Conservation (phyloP, 2,888 invertebrate species). For the Pachydiplax longipennis region DNA sequence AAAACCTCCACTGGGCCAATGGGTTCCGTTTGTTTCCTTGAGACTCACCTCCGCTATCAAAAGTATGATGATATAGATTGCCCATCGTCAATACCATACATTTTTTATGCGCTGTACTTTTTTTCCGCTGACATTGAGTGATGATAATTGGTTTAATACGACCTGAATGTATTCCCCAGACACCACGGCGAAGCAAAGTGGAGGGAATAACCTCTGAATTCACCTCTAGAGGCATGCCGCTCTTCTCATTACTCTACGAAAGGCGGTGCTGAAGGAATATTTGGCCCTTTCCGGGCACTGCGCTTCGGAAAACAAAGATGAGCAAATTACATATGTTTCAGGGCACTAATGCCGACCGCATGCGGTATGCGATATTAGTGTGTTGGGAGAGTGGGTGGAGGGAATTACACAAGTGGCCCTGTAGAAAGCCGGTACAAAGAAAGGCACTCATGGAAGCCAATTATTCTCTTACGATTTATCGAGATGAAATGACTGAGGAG, state of each 20-base stretch:
- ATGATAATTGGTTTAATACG: constrained; percentile 20
- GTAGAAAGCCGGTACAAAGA: not conserved
- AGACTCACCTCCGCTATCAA: not conserved
- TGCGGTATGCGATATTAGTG: not conserved
- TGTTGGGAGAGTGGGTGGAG: not conserved
- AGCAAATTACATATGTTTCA: constrained; percentile 3
- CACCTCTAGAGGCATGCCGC: not conserved
- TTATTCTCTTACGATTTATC: constrained; percentile 5
- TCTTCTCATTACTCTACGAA: constrained; percentile 17
- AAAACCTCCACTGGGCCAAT: not conserved
- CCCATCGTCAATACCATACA: not conserved
- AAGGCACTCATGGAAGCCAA: not conserved
- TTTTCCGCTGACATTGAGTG: constrained; percentile 11
- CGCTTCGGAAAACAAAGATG: constrained; percentile 11
- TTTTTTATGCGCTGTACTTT: not conserved
- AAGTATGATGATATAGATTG: not conserved
- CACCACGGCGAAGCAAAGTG: not conserved
- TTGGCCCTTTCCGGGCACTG: not conserved
- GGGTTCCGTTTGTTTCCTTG: not conserved
- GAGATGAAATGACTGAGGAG: not conserved
- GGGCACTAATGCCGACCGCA: not conserved
- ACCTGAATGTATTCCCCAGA: not conserved
- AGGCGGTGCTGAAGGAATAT: not conserved
- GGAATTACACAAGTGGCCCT: not conserved
- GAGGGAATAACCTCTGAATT: not conserved